Conservation (phyloP, 92 coral and sea anemone species). For the Scolanthus callimorphus region DNA sequence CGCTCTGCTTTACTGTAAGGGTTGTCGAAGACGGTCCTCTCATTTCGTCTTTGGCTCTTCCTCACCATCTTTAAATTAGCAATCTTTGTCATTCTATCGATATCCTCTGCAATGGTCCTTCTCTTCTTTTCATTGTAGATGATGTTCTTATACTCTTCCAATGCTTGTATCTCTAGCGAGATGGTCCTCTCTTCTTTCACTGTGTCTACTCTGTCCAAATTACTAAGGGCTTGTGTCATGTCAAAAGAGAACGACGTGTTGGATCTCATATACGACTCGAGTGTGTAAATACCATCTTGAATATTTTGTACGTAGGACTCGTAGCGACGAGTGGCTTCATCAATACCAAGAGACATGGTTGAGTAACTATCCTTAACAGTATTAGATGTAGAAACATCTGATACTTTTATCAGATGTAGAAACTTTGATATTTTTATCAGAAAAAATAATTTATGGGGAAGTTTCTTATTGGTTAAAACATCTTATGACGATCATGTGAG, state of each 20-base stretch:
- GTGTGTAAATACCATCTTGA: conserved; percentile 14
- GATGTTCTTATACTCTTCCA: conserved; percentile 8
- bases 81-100: background rate
- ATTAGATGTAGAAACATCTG: too few species aligned
- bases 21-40: too few species aligned
- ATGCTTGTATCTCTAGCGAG: background rate
- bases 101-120: background rate
- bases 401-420: too few species aligned
- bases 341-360: conserved; percentile 9
- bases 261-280: conserved; percentile 6
- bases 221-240: conserved; percentile 11
- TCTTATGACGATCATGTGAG: too few species aligned
- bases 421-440: too few species aligned
- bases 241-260: conserved; percentile 7
- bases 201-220: conserved; percentile 10
- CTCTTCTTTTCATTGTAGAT: conserved; percentile 13
- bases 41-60: background rate
- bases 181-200: background rate
- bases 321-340: conserved; percentile 17
- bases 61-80: background rate
- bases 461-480: too few species aligned
- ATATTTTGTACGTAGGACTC: conserved; percentile 10
- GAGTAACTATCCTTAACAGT: too few species aligned
- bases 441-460: too few species aligned
- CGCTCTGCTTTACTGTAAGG: too few species aligned